phyloP scores from a whole-genome alignment of 2,113 vertebrate species.

The Galeopterus variegatus region DNA sequence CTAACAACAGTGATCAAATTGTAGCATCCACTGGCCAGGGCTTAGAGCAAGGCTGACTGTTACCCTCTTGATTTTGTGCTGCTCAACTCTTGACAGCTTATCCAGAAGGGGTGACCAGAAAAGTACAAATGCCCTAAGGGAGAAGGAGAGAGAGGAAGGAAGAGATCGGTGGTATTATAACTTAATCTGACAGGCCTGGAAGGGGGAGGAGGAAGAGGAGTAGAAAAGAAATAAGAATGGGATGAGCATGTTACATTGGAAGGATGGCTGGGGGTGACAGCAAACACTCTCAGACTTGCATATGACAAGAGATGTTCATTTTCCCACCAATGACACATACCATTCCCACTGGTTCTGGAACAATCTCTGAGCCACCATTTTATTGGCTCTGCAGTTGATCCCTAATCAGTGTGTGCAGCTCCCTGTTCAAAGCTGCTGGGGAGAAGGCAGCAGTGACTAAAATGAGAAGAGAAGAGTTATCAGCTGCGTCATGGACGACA shows the following conservation, averaged over 20 bases:
- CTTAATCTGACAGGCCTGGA: neutral
- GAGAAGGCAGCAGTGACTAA: conserved; percentile 43
- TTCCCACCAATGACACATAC: neutral
- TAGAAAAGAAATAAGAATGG: conserved; percentile 48
- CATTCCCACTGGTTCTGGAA: conserved; percentile 23
- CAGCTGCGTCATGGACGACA: neutral
- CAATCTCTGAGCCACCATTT: conserved; percentile 48
- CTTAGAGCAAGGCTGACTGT: conserved; percentile 29
- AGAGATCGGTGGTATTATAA: neutral
- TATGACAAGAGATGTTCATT: conserved; percentile 31
- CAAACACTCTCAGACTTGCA: neutral
- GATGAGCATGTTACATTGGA: neutral
- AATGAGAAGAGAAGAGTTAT: conserved; percentile 42
- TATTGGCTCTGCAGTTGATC: neutral
- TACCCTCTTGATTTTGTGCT: conserved; percentile 47
- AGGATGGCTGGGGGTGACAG: neutral
- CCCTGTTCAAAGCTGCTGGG: conserved; percentile 34
- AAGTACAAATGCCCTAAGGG: conserved; percentile 32
- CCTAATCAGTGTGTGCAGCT: conserved; percentile 1
- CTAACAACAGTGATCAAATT: conserved; percentile 67
- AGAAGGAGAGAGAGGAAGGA: neutral
- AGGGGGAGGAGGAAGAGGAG: neutral
- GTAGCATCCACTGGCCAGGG: neutral
- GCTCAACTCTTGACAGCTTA: conserved; percentile 33
- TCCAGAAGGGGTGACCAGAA: neutral